A percentile compares a stretch with the other conserved stretches of the same genome.
phyloP scores from a whole-genome alignment of 2,113 vertebrate species.

The Oxygymnocypris stewartii region DNA sequence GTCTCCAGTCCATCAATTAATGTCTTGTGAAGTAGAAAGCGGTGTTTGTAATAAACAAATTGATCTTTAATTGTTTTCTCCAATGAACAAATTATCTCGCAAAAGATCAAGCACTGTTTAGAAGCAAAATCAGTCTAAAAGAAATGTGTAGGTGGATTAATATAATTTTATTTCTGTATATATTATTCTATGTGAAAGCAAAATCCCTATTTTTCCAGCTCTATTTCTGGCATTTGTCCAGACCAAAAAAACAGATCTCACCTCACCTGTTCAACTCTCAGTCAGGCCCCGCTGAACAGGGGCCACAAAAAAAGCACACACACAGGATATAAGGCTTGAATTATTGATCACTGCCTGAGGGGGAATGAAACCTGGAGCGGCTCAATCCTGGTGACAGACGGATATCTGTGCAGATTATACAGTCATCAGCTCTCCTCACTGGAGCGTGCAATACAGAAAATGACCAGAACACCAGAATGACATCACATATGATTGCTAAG shows the following conservation, averaged over 20 bases:
- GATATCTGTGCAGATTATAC: constrained; percentile 18
- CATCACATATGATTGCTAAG: not conserved
- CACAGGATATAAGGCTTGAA: constrained; percentile 32
- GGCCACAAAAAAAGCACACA: not conserved
- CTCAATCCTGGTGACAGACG: constrained; percentile 44
- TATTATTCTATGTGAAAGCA: not conserved
- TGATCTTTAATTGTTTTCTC: not conserved
- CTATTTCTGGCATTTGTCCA: not conserved
- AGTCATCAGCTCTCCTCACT: constrained; percentile 2
- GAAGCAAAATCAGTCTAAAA: not conserved
- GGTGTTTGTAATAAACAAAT: not conserved
- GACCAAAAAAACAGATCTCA: not conserved
- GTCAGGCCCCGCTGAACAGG: not conserved
- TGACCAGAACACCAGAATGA: not conserved
- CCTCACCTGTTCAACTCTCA: constrained; percentile 11
- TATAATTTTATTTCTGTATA: too few species aligned
- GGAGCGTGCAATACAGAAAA: not conserved
- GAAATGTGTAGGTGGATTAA: too few species aligned
- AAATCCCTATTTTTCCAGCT: not conserved
- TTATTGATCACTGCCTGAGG: constrained; percentile 39
- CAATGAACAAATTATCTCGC: not conserved
- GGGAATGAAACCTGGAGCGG: constrained; percentile 3
- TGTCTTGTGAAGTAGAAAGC: not conserved
- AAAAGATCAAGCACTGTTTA: not conserved
- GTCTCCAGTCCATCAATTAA: not conserved